Evolutionary conservation across 92 coral and sea anemone genomes (phyloP), one percentile per base, ranked within the genome.

Genomic region (Epizoanthus ramosus): DNA sequence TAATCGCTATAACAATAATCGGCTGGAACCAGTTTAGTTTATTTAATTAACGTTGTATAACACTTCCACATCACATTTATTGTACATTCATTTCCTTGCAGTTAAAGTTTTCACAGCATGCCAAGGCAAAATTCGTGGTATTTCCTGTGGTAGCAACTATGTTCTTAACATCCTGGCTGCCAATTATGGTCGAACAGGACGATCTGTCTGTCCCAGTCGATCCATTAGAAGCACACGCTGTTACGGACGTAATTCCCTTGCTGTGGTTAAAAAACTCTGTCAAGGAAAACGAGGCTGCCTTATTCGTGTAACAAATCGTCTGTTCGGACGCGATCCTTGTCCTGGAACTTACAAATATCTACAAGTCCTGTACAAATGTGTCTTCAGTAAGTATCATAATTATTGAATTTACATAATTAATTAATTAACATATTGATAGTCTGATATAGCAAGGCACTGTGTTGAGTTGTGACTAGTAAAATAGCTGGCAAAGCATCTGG

Each of bases 261-360:
- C n/a, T 77, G 82, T 77, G 35, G 82, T 61, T 53, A 77, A 53
- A 28, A 60, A 16, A n/a, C 4, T 8, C 8, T 77, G 82, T 19
- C 16, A 77, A 3, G 82, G 82, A 35, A 77, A 56, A 21, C 33
- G 71, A 77, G 0, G 5, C 16, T 77, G 82, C 23, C 60, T 61
- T 7, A 69, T 77, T 3, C 31, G 5, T 60, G 82, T 57, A 43
- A 60, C 69, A 21, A 77, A 61, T 60, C 57, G 82, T 23, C 13
- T 61, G 14, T 77, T 77, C 25, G 82, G 82, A 57, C 80, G 10
- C 22, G 70, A 77, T 39, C 82, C 82, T 18, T 77, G 82, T 24
- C 82, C 58, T 15, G 82, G 82, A 10, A 77, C 82, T 16, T 19
- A 16, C 24, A 77, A 61, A 31, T 77, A 77, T 60, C 39, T 77